Evolutionary conservation across 2,888 invertebrate genomes (phyloP).

Genomic region (Mongoloraphidia duomilia): DNA sequence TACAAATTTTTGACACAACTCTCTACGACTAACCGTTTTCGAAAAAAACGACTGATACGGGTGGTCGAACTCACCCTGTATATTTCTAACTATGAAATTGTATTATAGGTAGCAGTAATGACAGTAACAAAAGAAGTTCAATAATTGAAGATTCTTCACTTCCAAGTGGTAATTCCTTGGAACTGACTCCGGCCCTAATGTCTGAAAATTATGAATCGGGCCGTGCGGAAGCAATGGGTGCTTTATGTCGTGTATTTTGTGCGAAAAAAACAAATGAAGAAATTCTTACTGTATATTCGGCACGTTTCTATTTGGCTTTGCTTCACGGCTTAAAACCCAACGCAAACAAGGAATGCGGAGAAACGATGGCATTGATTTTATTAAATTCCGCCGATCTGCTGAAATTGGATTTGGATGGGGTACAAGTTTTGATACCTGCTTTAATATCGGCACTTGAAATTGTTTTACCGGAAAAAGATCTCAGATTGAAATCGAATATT

Average conservation of each 20-base stretch:
- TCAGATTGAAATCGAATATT: conserved; percentile 53
- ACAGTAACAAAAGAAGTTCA: conserved; percentile 45
- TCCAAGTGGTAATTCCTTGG: conserved; percentile 40
- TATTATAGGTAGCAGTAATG: conserved; percentile 28
- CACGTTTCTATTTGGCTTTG: conserved; percentile 84
- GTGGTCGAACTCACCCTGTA: too few relatives aligned
- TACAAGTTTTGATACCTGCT: conserved; percentile 78
- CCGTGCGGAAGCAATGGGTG: conserved; percentile 87
- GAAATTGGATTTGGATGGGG: conserved; percentile 81
- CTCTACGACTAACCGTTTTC: too few relatives aligned
- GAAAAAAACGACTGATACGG: too few relatives aligned
- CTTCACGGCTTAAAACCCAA: conserved; percentile 69
- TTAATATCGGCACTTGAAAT: conserved; percentile 82
- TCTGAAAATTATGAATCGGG: conserved; percentile 73
- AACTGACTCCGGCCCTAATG: conserved; percentile 51
- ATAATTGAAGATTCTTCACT: conserved; percentile 47
- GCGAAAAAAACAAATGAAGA: conserved; percentile 90
- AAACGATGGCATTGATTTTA: conserved; percentile 77
- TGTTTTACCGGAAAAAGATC: conserved; percentile 75
- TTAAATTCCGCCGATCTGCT: conserved; percentile 79
- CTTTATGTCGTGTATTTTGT: conserved; percentile 89
- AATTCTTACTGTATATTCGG: conserved; percentile 82
- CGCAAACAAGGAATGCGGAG: conserved; percentile 51
- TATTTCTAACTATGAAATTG: too few relatives aligned
- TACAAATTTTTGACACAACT: too few relatives aligned